Evolutionary conservation across 92 coral and sea anemone genomes (phyloP).

Genomic region (Meandrina meandrites): DNA sequence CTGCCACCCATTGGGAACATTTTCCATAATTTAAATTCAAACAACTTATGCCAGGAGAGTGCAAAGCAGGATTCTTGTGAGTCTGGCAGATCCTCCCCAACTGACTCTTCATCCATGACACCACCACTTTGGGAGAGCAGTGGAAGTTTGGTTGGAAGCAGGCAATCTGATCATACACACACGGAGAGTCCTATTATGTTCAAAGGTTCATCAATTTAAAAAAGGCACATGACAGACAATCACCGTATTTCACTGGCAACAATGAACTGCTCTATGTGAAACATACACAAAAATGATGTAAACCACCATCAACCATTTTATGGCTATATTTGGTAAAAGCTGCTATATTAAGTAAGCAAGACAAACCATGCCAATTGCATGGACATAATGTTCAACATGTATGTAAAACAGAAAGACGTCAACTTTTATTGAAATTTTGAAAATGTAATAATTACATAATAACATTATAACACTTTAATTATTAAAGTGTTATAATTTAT

Average conservation of each 20-base stretch:
- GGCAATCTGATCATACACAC: constrained; percentile 33
- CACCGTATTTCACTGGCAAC: background rate
- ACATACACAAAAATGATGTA: too few relatives aligned
- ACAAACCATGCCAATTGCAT: background rate
- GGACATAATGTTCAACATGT: background rate
- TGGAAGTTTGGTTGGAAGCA: constrained; percentile 30
- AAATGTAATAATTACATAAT: too few relatives aligned
- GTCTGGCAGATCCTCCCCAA: constrained; percentile 47
- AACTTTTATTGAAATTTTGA: background rate
- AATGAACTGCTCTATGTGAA: background rate
- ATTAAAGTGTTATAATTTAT: too few relatives aligned
- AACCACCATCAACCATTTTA: too few relatives aligned
- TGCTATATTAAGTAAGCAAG: too few relatives aligned
- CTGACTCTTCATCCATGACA: constrained; percentile 42
- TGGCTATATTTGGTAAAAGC: too few relatives aligned
- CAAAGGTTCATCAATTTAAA: constrained; percentile 38
- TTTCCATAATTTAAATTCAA: constrained; percentile 69
- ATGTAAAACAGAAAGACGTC: background rate
- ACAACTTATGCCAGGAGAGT: constrained; percentile 52
- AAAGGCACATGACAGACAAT: background rate
- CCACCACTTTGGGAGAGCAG: constrained; percentile 69
- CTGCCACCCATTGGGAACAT: constrained; percentile 79
- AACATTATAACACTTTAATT: too few relatives aligned
- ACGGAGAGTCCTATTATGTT: constrained; percentile 25
- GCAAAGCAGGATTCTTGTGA: constrained; percentile 43